Percentiles rank a stretch among this genome's conserved stretches.
Conservation (phyloP, 1,140 invertebrate genomes). For the Schlechtendalia chinensis region DNA sequence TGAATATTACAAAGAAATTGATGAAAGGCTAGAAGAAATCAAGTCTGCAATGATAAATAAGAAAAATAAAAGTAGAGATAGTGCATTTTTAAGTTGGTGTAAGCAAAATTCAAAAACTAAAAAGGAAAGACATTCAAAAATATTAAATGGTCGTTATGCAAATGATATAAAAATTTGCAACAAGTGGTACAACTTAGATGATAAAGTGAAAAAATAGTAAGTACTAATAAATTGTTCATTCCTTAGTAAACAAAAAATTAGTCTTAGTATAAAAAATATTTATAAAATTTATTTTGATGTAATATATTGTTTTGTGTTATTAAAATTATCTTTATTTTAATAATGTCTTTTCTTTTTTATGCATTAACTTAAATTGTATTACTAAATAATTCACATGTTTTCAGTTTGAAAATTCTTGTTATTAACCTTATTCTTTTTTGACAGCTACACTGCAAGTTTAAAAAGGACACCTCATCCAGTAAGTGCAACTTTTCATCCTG, state of each 20-base stretch:
- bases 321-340: no score
- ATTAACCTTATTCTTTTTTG: not conserved
- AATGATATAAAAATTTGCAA: constrained; percentile 62
- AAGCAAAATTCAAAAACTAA: constrained; percentile 48
- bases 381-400: not conserved
- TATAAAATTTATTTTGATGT: not conserved
- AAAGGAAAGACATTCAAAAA: constrained; percentile 55
- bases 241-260: no score
- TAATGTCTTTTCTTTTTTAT: no score
- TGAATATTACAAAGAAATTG: constrained; percentile 57
- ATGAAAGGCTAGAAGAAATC: constrained; percentile 67
- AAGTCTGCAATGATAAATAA: constrained; percentile 55
- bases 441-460: constrained; percentile 9
- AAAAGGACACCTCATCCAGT: constrained; percentile 71
- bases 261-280: no score
- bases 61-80: constrained; percentile 36
- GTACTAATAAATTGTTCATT: constrained; percentile 10
- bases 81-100: constrained; percentile 53
- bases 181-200: constrained; percentile 63
- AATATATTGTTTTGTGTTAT: no score
- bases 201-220: constrained; percentile 61
- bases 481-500: constrained; percentile 66
- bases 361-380: not conserved
- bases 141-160: constrained; percentile 55
- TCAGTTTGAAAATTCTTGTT: no score